Percentiles rank a stretch among this genome's conserved stretches.
Evolutionary conservation across 2,888 invertebrate genomes (phyloP).

Genomic region (Chrysolina oricalcia): DNA sequence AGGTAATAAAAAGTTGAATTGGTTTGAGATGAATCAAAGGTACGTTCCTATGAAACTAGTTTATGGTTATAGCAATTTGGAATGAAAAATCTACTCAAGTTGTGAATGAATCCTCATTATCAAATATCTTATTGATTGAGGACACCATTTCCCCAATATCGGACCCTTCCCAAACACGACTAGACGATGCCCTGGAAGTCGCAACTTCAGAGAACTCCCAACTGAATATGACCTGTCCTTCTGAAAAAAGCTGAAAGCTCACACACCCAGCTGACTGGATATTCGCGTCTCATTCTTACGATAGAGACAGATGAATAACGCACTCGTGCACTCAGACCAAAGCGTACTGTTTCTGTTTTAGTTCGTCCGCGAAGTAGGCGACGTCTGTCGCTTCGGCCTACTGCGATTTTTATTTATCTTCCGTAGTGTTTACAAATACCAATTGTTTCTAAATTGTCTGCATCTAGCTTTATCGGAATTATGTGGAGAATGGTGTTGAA

Average conservation of each 20-base stretch:
- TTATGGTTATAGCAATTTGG: too few relatives aligned
- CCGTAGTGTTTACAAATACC: slow-evolving; percentile 11
- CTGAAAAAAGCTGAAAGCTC: slow-evolving; percentile 28
- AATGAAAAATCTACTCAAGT: too few relatives aligned
- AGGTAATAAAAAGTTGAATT: too few relatives aligned
- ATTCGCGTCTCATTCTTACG: slow-evolving; percentile 28
- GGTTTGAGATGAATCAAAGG: too few relatives aligned
- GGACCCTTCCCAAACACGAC: slow-evolving; percentile 15
- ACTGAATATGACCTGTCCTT: slow-evolving; percentile 18
- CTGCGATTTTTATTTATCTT: slow-evolving; percentile 22
- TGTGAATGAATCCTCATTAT: too few relatives aligned
- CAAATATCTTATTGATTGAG: background rate
- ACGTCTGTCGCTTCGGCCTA: slow-evolving; percentile 33
- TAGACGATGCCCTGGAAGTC: slow-evolving; percentile 6
- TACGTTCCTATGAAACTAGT: too few relatives aligned
- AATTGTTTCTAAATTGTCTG: slow-evolving; percentile 10
- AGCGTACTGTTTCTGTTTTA: slow-evolving; percentile 40
- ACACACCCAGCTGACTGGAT: slow-evolving; percentile 35
- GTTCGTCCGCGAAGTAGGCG: slow-evolving; percentile 43
- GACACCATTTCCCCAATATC: slow-evolving; percentile 1
- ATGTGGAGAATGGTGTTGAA: slow-evolving; percentile 18
- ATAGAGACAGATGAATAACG: slow-evolving; percentile 36
- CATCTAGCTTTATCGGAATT: background rate
- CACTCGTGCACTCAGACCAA: slow-evolving; percentile 34
- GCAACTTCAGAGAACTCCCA: slow-evolving; percentile 16